phyloP scores from a whole-genome alignment of 35 echinoderm and acorn worm species.

The Stichopus chloronotus region DNA sequence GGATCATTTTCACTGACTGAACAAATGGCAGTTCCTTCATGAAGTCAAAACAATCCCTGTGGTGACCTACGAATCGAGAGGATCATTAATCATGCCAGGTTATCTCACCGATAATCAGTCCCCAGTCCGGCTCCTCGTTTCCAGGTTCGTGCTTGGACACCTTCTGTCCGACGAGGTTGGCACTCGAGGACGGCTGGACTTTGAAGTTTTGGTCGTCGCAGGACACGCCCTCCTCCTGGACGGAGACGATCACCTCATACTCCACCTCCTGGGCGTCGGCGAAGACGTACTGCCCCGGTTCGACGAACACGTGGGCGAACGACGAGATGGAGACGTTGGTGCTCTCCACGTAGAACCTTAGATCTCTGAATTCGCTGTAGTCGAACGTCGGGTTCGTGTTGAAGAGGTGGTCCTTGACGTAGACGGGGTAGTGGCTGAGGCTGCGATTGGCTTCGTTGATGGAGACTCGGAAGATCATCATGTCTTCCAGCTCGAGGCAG shows the following conservation, averaged over 20 bases:
- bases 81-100: not conserved
- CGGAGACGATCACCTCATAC: slow-evolving; percentile 92
- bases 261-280: slow-evolving; percentile 85
- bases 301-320: slow-evolving; percentile 94
- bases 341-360: slow-evolving; percentile 75
- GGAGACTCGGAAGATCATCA: slow-evolving; percentile 88
- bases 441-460: slow-evolving; percentile 75
- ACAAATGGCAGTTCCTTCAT: no score
- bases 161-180: slow-evolving; percentile 66
- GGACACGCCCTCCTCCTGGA: slow-evolving; percentile 65
- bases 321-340: slow-evolving; percentile 82
- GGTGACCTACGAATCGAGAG: no score
- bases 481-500: slow-evolving; percentile 90
- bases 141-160: slow-evolving; percentile 71
- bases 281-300: slow-evolving; percentile 88
- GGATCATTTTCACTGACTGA: no score
- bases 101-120: slow-evolving; percentile 91
- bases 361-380: slow-evolving; percentile 90
- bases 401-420: slow-evolving; percentile 95
- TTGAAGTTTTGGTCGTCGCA: slow-evolving; percentile 58
- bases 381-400: slow-evolving; percentile 97
- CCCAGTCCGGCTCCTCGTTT: slow-evolving; percentile 98
- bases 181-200: slow-evolving; percentile 73
- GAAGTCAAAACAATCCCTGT: no score
- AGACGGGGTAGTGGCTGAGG: slow-evolving; percentile 90